Base-by-base conservation (phyloP, 2,113 vertebrate genomes). In the Felis chaus region DNA sequence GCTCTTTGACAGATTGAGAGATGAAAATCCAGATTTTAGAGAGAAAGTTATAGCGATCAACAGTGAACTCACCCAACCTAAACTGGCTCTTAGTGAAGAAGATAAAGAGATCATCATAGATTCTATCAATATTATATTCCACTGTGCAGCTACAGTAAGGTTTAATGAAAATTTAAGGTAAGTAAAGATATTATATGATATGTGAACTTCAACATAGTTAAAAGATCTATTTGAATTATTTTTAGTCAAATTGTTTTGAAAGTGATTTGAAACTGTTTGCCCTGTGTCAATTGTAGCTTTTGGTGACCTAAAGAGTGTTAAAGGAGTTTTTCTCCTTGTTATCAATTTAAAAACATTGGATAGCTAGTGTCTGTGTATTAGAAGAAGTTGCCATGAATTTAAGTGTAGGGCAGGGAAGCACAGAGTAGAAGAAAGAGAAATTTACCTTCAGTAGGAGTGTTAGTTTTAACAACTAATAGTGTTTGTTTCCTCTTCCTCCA, bases 141-240 rank as follows among this genome's bases (percentile, higher is more conserved):
- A 99, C 98, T 99, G 99, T 91, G 99, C 99, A 71, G 99, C 99
- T 98, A 99, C 99, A 33, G 97, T 99, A 97, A 99, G 99, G 98
- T 99, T 99, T 97, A 99, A 99, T 93, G 99, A 99, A 98, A 99
- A 99, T 1, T 99, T 99, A 76, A 99, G 99, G 99, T 99, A 98
- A 99, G 99, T 98, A 25, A 95, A 82, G 14, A 7, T 78, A 89
- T 39, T 90, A 15, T 61, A 29, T 93, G 65, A 71, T 78, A 84
- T 79, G 66, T 97, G 57, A 76, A 94, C n/a, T 96, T 97, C 5
- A 79, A 5, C 25, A 45, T 76, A 61, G 19, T 68, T 89, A 41
- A 91, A 92, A 92, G 45, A 78, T 68, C 14, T 91, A 74, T 94
- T 92, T 87, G 65, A 84, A 93, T 65, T 95, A 48, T 74, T 95